These are phyloP conservation scores for Oryctolagus cuniculus DNA, from an alignment of 2,113 vertebrate species.

Conservation along the genomic window mOryCun1.1 NC_091442.1:36858001-36858500, in stretches of 20 bases:
- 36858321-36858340: no score
- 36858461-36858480: no score
- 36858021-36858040: slow-evolving; percentile 29
- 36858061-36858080: neutral
- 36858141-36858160: neutral
- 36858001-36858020: neutral
- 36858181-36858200: neutral
- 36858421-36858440: no score
- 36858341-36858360: no score
- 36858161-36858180: neutral
- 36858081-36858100: neutral
- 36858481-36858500: no score
- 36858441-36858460: no score
- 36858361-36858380: neutral
- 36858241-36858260: neutral
- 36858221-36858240: neutral
- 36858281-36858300: slow-evolving; percentile 1
- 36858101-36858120: neutral
- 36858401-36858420: neutral
- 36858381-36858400: slow-evolving; percentile 30
- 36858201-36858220: slow-evolving; percentile 35
- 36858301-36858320: neutral
- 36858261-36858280: slow-evolving; percentile 43
- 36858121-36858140: neutral
- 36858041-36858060: neutral